phyloP scores from a whole-genome alignment of 2,113 vertebrate genomes.

The human region GRCh38 chr7:5218001-5218500 shows the following conservation, averaged over 20 bases:
- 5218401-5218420: not conserved
- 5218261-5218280: not conserved
- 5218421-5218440: not conserved
- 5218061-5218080: not conserved
- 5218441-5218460: rapidly evolving
- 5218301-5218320: rapidly evolving
- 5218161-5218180: rapidly evolving
- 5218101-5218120: rapidly evolving
- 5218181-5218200: rapidly evolving
- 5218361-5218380: not conserved
- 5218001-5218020: conserved; percentile 98
- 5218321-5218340: rapidly evolving
- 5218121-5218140: not conserved
- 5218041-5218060: not conserved
- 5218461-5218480: not conserved
- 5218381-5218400: not conserved
- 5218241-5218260: no score
- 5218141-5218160: no score
- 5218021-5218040: rapidly evolving
- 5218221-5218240: not conserved
- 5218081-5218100: rapidly evolving
- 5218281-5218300: rapidly evolving
- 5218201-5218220: not conserved
- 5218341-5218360: not conserved
- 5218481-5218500: not conserved